Evolutionary conservation across 2,797 vertebrate genomes (phyloP).

Genomic region (Muscicapa striata): DNA sequence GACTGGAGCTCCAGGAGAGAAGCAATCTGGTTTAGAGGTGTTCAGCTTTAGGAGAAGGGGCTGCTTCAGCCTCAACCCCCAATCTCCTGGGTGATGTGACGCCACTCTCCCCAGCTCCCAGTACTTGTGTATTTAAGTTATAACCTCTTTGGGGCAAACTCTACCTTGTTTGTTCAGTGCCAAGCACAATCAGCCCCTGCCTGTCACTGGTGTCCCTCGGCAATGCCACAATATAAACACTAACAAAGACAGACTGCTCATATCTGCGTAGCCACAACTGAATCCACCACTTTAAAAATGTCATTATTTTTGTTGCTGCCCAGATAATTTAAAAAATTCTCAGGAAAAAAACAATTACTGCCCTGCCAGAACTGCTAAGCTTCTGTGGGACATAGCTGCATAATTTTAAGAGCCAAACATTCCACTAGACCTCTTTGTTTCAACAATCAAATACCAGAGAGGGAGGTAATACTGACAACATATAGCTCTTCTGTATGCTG

Average conservation of each 20-base stretch:
- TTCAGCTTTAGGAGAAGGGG: neutral
- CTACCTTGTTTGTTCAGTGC: neutral
- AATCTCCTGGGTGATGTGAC: rapidly evolving
- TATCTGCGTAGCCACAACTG: neutral
- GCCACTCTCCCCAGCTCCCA: rapidly evolving
- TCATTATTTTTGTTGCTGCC: conserved; percentile 9
- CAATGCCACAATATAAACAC: neutral
- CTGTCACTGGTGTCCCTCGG: neutral
- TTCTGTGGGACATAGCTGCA: conserved; percentile 13
- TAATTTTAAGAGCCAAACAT: conserved; percentile 46
- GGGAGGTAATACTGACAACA: neutral
- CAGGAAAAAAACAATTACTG: conserved; percentile 26
- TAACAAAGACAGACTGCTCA: conserved; percentile 16
- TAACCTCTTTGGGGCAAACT: neutral
- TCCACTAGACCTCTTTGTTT: conserved; percentile 41
- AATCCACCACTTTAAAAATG: neutral
- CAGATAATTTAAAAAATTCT: neutral
- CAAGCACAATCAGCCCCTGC: neutral
- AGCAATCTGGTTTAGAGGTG: neutral
- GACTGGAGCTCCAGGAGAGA: neutral
- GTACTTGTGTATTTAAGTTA: neutral
- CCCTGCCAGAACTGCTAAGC: conserved; percentile 9
- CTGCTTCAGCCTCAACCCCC: neutral
- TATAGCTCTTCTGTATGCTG: neutral
- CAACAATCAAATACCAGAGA: conserved; percentile 23